A percentile compares a stretch with the other conserved stretches of the same genome.
phyloP scores from a whole-genome alignment of 2,113 vertebrate species.

The Halcyon senegalensis region DNA sequence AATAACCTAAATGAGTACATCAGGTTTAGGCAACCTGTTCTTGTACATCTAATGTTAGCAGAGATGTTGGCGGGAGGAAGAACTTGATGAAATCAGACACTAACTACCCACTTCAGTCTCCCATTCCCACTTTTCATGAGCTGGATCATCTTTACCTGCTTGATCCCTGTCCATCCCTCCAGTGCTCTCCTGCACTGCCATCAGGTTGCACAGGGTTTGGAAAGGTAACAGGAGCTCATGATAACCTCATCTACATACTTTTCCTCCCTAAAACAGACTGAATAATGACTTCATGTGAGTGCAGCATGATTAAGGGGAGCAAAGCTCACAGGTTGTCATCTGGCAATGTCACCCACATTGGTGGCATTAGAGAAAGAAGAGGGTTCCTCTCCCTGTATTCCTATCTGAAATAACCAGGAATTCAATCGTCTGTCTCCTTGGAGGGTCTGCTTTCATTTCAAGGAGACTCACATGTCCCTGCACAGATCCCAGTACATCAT shows the following conservation, averaged over 20 bases:
- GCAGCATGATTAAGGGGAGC: background rate
- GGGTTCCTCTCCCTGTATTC: background rate
- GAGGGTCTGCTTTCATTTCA: background rate
- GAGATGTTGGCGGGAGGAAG: background rate
- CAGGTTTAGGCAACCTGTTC: background rate
- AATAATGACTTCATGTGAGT: slow-evolving; percentile 39
- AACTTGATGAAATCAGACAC: background rate
- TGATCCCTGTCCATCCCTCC: background rate
- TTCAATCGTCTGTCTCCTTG: background rate
- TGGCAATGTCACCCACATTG: background rate
- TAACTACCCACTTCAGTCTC: background rate
- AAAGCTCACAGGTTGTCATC: background rate
- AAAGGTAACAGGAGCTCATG: slow-evolving; percentile 58
- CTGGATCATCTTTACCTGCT: background rate
- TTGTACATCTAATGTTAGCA: background rate
- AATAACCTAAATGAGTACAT: accelerated
- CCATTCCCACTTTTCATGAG: background rate
- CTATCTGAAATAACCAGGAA: background rate
- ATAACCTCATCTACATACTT: slow-evolving; percentile 61
- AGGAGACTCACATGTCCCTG: background rate
- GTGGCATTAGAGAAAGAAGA: background rate
- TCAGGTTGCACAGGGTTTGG: slow-evolving; percentile 16
- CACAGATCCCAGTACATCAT: background rate
- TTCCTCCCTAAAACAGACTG: slow-evolving; percentile 57
- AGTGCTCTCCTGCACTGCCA: slow-evolving; percentile 26